Percentiles rank a stretch among this genome's conserved stretches.
Conservation (phyloP, 2,797 vertebrate species). For the Bradypodion ventrale region DNA sequence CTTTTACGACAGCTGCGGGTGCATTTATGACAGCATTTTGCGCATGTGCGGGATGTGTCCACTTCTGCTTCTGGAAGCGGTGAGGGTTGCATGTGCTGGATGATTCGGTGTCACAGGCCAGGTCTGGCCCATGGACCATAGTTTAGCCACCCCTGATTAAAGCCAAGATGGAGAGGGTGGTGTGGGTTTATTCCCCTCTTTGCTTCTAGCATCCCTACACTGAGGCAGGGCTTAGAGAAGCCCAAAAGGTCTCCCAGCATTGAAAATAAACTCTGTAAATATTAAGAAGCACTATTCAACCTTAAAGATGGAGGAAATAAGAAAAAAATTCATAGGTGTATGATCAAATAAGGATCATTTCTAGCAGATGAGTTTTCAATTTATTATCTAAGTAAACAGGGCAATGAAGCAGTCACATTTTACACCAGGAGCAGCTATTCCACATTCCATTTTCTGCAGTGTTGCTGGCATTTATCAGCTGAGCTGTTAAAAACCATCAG, state of each 20-base stretch:
- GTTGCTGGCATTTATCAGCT: conserved; percentile 56
- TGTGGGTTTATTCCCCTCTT: too few species aligned
- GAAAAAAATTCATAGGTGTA: background rate
- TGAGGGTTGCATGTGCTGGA: too few species aligned
- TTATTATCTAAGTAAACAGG: conserved; percentile 54
- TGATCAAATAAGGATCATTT: conserved; percentile 34
- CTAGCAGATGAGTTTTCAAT: conserved; percentile 29
- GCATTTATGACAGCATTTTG: too few species aligned
- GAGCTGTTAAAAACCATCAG: conserved; percentile 38
- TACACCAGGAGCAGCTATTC: conserved; percentile 49
- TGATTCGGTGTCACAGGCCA: too few species aligned
- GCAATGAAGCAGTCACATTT: conserved; percentile 43
- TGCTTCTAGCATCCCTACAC: too few species aligned
- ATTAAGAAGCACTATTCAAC: conserved; percentile 23
- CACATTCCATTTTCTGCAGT: conserved; percentile 51
- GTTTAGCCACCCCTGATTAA: too few species aligned
- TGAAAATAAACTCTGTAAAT: conserved; percentile 12
- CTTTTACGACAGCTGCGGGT: too few species aligned
- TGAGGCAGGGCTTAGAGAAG: too few species aligned
- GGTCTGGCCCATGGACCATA: too few species aligned
- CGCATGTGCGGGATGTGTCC: too few species aligned
- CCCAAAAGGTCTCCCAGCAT: background rate
- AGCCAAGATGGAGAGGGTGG: too few species aligned
- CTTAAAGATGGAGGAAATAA: background rate
- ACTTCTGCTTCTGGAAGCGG: too few species aligned